Percentiles rank a stretch among this genome's conserved stretches.
Evolutionary conservation across 2,113 vertebrate genomes (phyloP).

Genomic region (Leptocoma aspasia): DNA sequence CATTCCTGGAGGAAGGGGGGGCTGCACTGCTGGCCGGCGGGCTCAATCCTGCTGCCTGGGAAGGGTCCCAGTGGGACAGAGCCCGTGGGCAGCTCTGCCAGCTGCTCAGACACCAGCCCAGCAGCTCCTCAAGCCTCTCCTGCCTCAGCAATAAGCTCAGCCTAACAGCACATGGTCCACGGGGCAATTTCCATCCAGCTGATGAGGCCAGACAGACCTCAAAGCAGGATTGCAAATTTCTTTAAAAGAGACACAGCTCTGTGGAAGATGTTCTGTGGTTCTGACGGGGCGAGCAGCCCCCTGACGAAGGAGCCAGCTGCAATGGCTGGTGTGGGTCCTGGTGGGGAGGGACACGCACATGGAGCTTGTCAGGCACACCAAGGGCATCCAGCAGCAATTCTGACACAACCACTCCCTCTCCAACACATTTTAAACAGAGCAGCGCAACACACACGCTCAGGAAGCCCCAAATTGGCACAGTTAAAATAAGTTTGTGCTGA

Average conservation of each 20-base stretch:
- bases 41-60: neutral
- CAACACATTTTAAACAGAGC: neutral
- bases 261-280: fast-evolving
- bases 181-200: neutral
- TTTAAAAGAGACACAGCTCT: neutral
- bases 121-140: neutral
- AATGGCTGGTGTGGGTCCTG: neutral
- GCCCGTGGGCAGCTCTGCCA: neutral
- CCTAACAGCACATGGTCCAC: neutral
- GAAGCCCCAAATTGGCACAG: neutral
- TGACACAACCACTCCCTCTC: neutral
- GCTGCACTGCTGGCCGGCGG: neutral
- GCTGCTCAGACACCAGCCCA: neutral
- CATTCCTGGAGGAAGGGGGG: neutral
- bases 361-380: neutral
- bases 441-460: fast-evolving
- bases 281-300: fast-evolving
- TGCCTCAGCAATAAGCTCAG: neutral
- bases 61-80: neutral
- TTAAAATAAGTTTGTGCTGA: neutral
- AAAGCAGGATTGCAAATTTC: neutral
- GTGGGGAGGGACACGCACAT: neutral
- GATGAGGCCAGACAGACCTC: neutral
- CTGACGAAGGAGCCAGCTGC: neutral
- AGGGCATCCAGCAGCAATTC: neutral